These are phyloP conservation scores for Pollimyrus isidori DNA, from an alignment of 2,113 vertebrate species.

Conservation along the genomic window DNA sequence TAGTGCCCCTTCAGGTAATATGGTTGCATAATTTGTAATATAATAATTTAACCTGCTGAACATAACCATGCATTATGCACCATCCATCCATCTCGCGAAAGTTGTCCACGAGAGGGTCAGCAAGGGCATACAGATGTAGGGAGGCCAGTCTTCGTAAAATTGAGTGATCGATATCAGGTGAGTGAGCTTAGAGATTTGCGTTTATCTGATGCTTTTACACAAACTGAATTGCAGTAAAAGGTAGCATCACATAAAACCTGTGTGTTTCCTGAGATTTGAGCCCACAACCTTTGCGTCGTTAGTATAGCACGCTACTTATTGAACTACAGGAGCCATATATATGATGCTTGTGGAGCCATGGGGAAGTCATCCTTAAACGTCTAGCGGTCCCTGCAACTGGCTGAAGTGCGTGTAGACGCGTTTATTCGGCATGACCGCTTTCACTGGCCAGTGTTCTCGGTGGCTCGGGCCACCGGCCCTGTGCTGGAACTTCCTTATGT, in stretches of 20 bases:
- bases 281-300: not conserved
- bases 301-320: not conserved
- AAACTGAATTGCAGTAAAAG: not conserved
- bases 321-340: not conserved
- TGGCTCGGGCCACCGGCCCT: slow-evolving; percentile 21
- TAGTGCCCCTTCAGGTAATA: not conserved
- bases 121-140: not conserved
- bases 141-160: not conserved
- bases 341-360: not conserved
- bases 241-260: not conserved
- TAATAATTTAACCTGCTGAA: not conserved
- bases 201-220: not conserved
- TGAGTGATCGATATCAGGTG: not conserved
- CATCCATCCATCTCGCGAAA: not conserved
- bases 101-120: not conserved
- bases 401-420: slow-evolving; percentile 25
- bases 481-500: slow-evolving; percentile 22
- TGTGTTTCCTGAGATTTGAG: not conserved
- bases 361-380: not conserved
- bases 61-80: not conserved
- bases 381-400: not conserved
- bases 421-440: slow-evolving; percentile 32
- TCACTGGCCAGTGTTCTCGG: not conserved
- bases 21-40: not conserved
- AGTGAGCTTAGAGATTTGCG: not conserved